These are phyloP conservation scores for Lasius platythorax DNA, from an alignment of 2,888 invertebrate species.

Conservation along the genomic window DNA sequence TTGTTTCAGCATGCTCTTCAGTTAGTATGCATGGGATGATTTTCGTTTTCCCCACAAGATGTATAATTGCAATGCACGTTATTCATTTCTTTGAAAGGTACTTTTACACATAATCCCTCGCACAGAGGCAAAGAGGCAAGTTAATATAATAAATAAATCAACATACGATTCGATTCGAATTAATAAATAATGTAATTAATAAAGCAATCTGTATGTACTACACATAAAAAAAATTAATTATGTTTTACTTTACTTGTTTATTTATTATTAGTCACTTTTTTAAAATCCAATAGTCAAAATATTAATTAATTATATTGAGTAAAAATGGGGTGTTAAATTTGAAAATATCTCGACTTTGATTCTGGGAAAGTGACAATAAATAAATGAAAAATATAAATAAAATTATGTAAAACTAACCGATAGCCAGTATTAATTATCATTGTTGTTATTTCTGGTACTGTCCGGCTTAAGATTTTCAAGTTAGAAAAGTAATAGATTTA, in stretches of 20 bases:
- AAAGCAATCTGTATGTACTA: neutral
- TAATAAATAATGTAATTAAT: slow-evolving; percentile 4
- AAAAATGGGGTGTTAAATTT: no score
- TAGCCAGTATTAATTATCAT: neutral
- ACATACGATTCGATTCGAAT: neutral
- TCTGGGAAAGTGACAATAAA: no score
- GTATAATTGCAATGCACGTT: slow-evolving; percentile 68
- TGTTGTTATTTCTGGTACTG: neutral
- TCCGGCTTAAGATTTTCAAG: neutral
- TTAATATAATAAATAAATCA: neutral
- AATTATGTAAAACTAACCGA: no score
- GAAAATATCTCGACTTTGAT: no score
- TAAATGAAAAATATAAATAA: no score
- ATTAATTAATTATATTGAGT: no score
- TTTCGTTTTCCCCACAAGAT: slow-evolving; percentile 71
- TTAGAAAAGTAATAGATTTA: neutral
- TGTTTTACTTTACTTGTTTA: no score
- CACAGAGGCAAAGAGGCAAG: neutral
- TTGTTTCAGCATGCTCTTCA: slow-evolving; percentile 82
- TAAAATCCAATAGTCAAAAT: no score
- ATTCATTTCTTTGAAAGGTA: slow-evolving; percentile 63
- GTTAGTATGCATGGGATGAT: slow-evolving; percentile 81
- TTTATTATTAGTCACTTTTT: no score
- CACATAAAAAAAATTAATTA: neutral
- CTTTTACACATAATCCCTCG: slow-evolving; percentile 54